Base-by-base conservation (phyloP, 2,113 vertebrate species). In the Sula dactylatra region DNA sequence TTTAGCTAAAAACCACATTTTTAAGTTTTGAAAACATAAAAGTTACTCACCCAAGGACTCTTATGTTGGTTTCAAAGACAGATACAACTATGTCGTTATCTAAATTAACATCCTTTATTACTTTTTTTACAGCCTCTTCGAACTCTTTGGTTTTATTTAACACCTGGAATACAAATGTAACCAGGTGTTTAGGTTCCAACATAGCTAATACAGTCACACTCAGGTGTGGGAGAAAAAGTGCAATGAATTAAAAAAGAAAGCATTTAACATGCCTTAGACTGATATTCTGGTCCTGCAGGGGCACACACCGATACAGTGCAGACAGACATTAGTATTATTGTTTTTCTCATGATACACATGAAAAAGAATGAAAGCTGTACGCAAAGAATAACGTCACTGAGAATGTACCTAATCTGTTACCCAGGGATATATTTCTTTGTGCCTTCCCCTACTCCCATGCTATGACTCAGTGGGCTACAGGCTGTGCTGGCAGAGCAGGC, bases 61-160 rank as follows among this genome's bases (percentile, higher is more conserved):
- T 98, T 95, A 99, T 99, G 98, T 99, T 99, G 97, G 99, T 99
- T 98, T 99, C 99, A 94, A 99, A 99, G 79, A 99, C 99, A 19
- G 99, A 99, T 36, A 99, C 99, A 52, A 99, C 99, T 38, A 99
- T 98, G 97, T 99, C 99, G 18, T 99, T 99, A 97, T 99, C 99
- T 97, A 99, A 98, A 89, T 99, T 99, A 95, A 99, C 99, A 94
- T 99, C 99, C 82, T 97, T 98, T 96, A 99, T 97, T 88, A 99
- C 99, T 98, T 98, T 99, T 97, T 98, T 98, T 94, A 99, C 99
- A 7, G 99, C 99, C 61, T 99, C 99, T 97, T 99, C 99, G 96
- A 99, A 99, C 98, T 99, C 99, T 96, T 98, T 98, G 34, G 99
- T 99, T 98, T 99, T 99, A 98, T 99, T 99, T 97, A 99, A 98